Conservation (phyloP, 1,140 invertebrate species). For the Apolygus lucorum region DNA sequence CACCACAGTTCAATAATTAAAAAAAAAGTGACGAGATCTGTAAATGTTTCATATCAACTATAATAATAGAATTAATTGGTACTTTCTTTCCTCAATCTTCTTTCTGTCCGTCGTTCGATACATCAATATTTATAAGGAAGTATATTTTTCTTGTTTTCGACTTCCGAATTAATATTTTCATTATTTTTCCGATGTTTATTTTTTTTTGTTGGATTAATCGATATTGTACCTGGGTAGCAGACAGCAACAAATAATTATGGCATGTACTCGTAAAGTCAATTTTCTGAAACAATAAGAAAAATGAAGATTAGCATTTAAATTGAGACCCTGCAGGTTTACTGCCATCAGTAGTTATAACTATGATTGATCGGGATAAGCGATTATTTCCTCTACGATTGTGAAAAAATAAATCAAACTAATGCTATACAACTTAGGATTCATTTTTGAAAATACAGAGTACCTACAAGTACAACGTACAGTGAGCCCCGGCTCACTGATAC, state of each 20-base stretch:
- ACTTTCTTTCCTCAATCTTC: not conserved
- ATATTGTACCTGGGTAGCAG: not conserved
- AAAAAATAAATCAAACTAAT: not conserved
- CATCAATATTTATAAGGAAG: not conserved
- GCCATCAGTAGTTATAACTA: not conserved
- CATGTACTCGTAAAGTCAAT: not conserved
- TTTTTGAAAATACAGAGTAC: not conserved
- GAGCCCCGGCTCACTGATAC: too few species aligned
- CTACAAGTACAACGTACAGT: too few species aligned
- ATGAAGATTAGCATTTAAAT: not conserved
- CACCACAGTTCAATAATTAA: not conserved
- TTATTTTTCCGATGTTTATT: not conserved
- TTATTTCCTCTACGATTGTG: not conserved
- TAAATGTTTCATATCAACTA: constrained; percentile 8
- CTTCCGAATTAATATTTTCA: not conserved
- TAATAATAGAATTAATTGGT: not conserved
- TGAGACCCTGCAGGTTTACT: too few species aligned
- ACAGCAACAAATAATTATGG: not conserved
- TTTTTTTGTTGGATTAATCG: not conserved
- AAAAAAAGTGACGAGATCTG: constrained; percentile 13
- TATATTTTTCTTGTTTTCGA: not conserved
- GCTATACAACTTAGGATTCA: not conserved
- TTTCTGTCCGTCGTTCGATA: not conserved
- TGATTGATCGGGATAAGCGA: not conserved
- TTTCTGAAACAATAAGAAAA: not conserved